Percentiles rank a stretch among this genome's conserved stretches.
phyloP scores from a whole-genome alignment of 2,888 invertebrate genomes.

The Arctia plantaginis region DNA sequence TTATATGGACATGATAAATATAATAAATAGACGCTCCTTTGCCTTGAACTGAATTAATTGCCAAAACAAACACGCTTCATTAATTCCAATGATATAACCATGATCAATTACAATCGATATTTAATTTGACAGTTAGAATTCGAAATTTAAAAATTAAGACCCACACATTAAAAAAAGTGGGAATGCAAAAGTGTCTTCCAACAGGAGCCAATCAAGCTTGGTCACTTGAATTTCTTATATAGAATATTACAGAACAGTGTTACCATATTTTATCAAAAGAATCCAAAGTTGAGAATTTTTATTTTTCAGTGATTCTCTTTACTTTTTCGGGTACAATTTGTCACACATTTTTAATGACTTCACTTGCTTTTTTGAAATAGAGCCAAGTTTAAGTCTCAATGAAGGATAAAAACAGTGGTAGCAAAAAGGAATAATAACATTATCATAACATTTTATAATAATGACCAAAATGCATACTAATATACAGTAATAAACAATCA shows the following conservation, averaged over 20 bases:
- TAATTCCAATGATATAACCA: conserved; percentile 44
- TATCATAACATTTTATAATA: neutral
- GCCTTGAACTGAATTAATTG: conserved; percentile 45
- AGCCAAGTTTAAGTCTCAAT: too few relatives aligned
- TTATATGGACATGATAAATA: conserved; percentile 27
- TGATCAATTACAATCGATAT: conserved; percentile 34
- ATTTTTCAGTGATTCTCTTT: too few relatives aligned
- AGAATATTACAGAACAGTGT: neutral
- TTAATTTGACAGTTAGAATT: conserved; percentile 2
- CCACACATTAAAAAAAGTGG: neutral
- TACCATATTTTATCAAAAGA: neutral
- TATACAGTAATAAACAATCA: neutral
- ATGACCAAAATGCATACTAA: neutral
- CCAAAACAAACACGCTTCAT: conserved; percentile 41
- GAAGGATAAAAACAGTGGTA: neutral
- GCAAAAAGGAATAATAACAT: neutral
- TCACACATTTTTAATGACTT: too few relatives aligned
- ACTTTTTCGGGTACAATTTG: too few relatives aligned
- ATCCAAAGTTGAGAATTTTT: neutral
- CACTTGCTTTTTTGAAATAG: too few relatives aligned
- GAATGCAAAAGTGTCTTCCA: neutral
- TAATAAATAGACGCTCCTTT: conserved; percentile 32
- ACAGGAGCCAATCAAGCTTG: neutral
- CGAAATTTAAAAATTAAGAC: neutral
- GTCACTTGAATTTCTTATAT: neutral